phyloP scores from a whole-genome alignment of 30 jellyfish, hydroid and myxozoan species.

The Hydractinia symbiolongicarpus region DNA sequence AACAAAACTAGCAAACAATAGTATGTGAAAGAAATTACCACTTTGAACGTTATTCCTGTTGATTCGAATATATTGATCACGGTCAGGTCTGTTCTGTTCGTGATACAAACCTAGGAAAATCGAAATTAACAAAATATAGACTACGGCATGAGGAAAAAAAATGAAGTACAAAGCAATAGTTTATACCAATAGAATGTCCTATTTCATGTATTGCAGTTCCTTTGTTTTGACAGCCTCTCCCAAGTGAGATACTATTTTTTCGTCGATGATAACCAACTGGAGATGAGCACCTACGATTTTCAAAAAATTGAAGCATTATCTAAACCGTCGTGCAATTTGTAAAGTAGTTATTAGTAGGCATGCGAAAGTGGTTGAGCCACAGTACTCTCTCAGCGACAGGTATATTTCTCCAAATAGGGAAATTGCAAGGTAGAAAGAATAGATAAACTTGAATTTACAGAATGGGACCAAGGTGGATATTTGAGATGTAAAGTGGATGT shows the following conservation, averaged over 20 bases:
- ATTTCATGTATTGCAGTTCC: constrained; percentile 29
- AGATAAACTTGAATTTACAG: too few species aligned
- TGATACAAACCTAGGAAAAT: constrained; percentile 16
- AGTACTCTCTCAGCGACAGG: too few species aligned
- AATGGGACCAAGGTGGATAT: too few species aligned
- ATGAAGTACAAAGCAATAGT: not conserved
- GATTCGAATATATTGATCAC: constrained; percentile 10
- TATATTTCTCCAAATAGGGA: too few species aligned
- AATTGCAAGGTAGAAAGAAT: too few species aligned
- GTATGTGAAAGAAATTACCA: not conserved
- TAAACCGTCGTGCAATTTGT: too few species aligned
- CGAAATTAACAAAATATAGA: not conserved
- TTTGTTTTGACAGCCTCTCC: constrained; percentile 6
- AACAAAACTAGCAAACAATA: not conserved
- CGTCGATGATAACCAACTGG: constrained; percentile 16
- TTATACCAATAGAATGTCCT: constrained; percentile 13
- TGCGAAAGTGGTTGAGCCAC: too few species aligned
- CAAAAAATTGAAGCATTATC: too few species aligned
- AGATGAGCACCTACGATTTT: constrained; percentile 11
- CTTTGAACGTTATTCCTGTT: constrained; percentile 1
- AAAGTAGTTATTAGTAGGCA: too few species aligned
- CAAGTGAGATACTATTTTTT: constrained; percentile 12
- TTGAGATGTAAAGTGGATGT: too few species aligned
- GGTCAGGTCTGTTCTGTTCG: constrained; percentile 33
- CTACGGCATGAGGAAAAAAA: not conserved